phyloP scores from a whole-genome alignment of 1,140 invertebrate species.

The Tetraneura akinire region DNA sequence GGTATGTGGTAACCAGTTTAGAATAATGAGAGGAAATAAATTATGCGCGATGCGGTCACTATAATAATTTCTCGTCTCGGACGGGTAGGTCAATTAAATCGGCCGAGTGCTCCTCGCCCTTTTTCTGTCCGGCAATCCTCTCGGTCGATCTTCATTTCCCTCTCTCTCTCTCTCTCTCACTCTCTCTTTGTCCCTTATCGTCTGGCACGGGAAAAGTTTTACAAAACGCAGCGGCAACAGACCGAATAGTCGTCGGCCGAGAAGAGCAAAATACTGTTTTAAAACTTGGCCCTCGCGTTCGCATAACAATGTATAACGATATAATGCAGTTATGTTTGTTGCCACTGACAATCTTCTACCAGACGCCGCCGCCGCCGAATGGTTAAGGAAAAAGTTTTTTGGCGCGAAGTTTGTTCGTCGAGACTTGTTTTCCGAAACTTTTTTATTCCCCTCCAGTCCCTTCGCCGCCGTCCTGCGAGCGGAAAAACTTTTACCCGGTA shows the following conservation, averaged over 20 bases:
- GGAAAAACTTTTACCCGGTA: constrained; percentile 44
- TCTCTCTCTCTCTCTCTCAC: no score
- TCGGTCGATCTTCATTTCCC: neutral
- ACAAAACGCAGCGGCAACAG: neutral
- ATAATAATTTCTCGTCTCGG: no score
- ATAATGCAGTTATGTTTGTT: constrained; percentile 51
- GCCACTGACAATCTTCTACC: constrained; percentile 48
- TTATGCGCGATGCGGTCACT: neutral
- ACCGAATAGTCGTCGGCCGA: neutral
- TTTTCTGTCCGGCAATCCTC: constrained; percentile 3
- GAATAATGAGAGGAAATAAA: no score
- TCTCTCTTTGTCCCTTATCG: no score
- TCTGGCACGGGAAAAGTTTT: constrained; percentile 19
- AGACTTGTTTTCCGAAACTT: constrained; percentile 38
- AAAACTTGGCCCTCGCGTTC: constrained; percentile 10
- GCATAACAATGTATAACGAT: constrained; percentile 44
- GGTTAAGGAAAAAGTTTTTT: constrained; percentile 43
- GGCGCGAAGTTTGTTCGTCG: constrained; percentile 47
- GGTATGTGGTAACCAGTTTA: no score
- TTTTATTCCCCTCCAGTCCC: constrained; percentile 7
- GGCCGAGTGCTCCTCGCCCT: constrained; percentile 6
- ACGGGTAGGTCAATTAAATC: constrained; percentile 18
- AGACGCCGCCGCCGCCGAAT: constrained; percentile 10
- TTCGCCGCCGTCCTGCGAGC: neutral
- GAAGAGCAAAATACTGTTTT: constrained; percentile 29